phyloP scores from a whole-genome alignment of 2,888 invertebrate genomes.

The Rhabditoides inermis region DNA sequence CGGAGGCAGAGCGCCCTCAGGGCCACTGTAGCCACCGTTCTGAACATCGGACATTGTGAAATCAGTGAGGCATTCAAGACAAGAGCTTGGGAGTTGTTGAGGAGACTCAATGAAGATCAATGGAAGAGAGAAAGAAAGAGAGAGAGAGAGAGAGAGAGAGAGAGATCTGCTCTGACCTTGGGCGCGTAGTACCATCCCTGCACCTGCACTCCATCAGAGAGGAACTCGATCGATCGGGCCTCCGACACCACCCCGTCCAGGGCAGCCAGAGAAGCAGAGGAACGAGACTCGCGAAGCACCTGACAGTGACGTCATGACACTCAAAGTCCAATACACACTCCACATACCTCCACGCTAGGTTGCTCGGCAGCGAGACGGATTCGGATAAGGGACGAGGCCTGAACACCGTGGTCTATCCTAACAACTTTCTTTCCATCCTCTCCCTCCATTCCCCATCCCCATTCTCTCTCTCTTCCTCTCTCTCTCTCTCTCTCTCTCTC shows the following conservation, averaged over 20 bases:
- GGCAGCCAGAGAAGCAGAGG: conserved; percentile 19
- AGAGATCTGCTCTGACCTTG: too few relatives aligned
- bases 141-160: neutral
- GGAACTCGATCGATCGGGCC: conserved; percentile 52
- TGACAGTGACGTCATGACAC: too few relatives aligned
- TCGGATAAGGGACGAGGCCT: too few relatives aligned
- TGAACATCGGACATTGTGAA: too few relatives aligned
- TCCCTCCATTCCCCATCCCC: too few relatives aligned
- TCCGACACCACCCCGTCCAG: conserved; percentile 53
- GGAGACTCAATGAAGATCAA: neutral
- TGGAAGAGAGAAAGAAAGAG: too few relatives aligned
- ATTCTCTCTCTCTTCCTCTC: neutral
- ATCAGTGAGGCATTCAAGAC: too few relatives aligned
- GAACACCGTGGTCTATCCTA: too few relatives aligned
- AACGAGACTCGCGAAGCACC: conserved; percentile 19
- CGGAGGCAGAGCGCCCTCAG: conserved; percentile 51
- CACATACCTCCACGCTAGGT: too few relatives aligned
- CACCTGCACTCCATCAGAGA: conserved; percentile 22
- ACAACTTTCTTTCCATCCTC: too few relatives aligned
- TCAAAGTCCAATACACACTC: too few relatives aligned
- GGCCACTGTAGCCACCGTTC: conserved; percentile 51
- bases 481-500: neutral
- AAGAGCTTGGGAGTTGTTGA: neutral
- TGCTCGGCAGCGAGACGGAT: too few relatives aligned
- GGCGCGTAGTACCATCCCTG: conserved; percentile 51